A percentile compares a stretch with the other conserved stretches of the same genome.
These are phyloP conservation scores for Neria commutata DNA, from an alignment of 2,888 invertebrate species.

Conservation along the genomic window DNA sequence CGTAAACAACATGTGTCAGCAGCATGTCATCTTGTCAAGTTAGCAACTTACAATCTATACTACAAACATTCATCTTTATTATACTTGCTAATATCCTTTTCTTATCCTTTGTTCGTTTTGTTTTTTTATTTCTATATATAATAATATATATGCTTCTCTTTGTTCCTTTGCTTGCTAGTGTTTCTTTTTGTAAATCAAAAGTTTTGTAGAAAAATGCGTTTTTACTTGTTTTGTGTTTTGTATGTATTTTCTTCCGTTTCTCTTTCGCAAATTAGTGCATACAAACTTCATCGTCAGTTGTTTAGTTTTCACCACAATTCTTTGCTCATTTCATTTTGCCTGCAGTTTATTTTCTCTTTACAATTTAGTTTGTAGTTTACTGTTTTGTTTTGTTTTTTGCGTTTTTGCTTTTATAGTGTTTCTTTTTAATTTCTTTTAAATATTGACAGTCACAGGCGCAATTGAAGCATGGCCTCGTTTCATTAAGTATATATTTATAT, in stretches of 20 bases:
- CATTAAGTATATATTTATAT: conserved; percentile 33
- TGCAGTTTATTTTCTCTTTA: conserved; percentile 29
- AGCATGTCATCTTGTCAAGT: conserved; percentile 15
- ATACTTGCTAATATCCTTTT: too few species aligned
- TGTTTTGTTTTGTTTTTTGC: conserved; percentile 28
- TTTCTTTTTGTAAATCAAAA: conserved; percentile 31
- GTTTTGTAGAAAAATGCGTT: conserved; percentile 27
- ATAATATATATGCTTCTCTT: conserved; percentile 4
- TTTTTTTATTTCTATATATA: conserved; percentile 6
- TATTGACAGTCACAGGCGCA: conserved; percentile 58
- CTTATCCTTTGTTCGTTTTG: too few species aligned
- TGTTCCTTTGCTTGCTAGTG: too few species aligned
- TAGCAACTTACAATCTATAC: conserved; percentile 24
- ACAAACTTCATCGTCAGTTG: conserved; percentile 15
- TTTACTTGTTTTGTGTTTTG: too few species aligned
- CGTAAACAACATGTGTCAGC: conserved; percentile 6
- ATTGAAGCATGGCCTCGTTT: conserved; percentile 47
- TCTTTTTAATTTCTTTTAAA: conserved; percentile 37
- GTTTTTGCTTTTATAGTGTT: conserved; percentile 25
- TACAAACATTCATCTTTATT: conserved; percentile 28
- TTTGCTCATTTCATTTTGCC: conserved; percentile 50
- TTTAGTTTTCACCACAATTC: conserved; percentile 21
- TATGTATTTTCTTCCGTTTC: too few species aligned
- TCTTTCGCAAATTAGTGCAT: conserved; percentile 29
- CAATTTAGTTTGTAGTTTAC: conserved; percentile 18